Evolutionary conservation across 2,797 vertebrate genomes (phyloP), one percentile per base, ranked within the genome.

Genomic region (Pristis pectinata): DNA sequence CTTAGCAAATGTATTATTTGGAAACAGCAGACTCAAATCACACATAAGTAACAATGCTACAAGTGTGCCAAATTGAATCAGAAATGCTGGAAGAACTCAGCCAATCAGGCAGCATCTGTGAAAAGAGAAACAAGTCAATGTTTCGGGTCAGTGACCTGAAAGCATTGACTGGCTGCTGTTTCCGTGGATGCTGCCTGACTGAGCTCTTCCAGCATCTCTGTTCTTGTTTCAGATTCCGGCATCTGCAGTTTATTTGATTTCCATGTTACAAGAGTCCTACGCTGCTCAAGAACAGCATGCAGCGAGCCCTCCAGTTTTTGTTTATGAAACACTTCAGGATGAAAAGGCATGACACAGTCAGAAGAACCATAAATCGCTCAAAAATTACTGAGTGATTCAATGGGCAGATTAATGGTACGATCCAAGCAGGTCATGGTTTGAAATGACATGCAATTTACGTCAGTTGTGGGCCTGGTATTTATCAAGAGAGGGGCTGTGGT

Each of bases 371-470:
- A 67, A 91, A 91, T 67, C 30, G 91, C 59, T 91, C 64, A 41
- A 64, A 91, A 67, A 91, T 91, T 24, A 67, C 87, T 1, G 9
- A 67, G 59, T 37, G 87, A 37, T 61, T 91, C 37, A 91, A 6
- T 64, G 17, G n/a, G n/a, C 56, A 64, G 59, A 91, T 91, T 91
- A 64, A 91, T 91, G 91, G 87, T 17, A 5, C 85, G 61, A n/a
- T 61, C 17, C 30, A 13, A 19, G 4, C 30, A 89, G 34, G 34
- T 91, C 34, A 91, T 91, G 87, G 59, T 91, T 37, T 22, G 56
- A 64, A 64, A n/a, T 34, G 59, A 64, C 83, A 61, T n/a, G 85
- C 85, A 8, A 61, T n/a, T 7, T 34, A 34, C 53, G 53, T 59
- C 83, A 87, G 13, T 87, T n/a, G 11, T 30, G 53, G 53, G 3